A percentile compares a stretch with the other conserved stretches of the same genome.
Conservation (phyloP, 2,888 invertebrate species). For the Julus scandinavius region DNA sequence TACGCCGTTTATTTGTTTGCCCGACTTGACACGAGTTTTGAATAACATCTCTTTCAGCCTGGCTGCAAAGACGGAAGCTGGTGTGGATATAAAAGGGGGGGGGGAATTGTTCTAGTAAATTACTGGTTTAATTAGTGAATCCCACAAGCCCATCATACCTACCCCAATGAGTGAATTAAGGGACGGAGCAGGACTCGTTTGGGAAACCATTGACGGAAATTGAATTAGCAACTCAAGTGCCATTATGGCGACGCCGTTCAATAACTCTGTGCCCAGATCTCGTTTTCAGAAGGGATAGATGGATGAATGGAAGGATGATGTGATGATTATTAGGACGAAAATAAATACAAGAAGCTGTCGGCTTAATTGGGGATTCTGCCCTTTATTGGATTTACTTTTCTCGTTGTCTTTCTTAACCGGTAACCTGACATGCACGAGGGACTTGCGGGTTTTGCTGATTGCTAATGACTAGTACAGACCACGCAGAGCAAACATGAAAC, state of each 20-base stretch:
- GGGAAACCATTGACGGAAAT: slow-evolving; percentile 9
- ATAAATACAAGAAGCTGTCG: background rate
- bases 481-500: too few species aligned
- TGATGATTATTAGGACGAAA: background rate
- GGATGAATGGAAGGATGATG: background rate
- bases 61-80: background rate
- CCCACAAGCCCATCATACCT: slow-evolving; percentile 38
- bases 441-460: background rate
- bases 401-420: background rate
- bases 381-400: background rate
- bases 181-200: background rate
- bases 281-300: background rate
- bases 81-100: background rate
- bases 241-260: background rate
- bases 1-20: slow-evolving; percentile 32
- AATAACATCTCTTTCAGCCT: background rate
- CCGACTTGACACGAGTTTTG: slow-evolving; percentile 22
- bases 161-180: slow-evolving; percentile 34
- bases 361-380: background rate
- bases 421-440: background rate
- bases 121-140: slow-evolving; percentile 34
- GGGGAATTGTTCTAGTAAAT: background rate
- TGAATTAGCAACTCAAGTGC: slow-evolving; percentile 36
- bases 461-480: too few species aligned
- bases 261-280: background rate